Evolutionary conservation across 2,888 invertebrate genomes (phyloP).

Genomic region (Iselma pallidipennis): DNA sequence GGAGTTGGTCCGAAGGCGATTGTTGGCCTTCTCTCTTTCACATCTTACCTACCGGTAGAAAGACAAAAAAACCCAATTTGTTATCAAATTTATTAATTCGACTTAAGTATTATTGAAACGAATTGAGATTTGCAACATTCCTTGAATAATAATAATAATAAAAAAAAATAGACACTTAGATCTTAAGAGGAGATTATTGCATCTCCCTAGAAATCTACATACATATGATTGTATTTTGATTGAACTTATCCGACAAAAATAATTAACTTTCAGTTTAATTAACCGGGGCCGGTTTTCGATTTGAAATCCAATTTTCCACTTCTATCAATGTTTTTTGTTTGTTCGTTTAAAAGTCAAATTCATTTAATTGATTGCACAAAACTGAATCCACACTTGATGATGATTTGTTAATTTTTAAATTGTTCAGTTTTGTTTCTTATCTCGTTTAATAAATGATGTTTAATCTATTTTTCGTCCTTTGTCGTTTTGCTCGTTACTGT

Average conservation of each 20-base stretch:
- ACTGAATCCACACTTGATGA: neutral
- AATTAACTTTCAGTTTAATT: neutral
- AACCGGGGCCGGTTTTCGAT: neutral
- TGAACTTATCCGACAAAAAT: neutral
- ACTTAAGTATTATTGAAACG: neutral
- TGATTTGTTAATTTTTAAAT: neutral
- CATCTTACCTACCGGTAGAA: conserved; percentile 14
- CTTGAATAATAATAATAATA: too few species aligned
- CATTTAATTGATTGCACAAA: neutral
- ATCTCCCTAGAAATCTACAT: neutral
- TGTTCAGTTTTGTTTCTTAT: neutral
- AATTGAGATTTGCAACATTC: too few species aligned
- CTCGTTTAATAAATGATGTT: conserved; percentile 18
- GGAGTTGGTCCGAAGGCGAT: conserved; percentile 29
- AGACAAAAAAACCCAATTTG: neutral
- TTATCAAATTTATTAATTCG: neutral
- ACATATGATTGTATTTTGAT: neutral
- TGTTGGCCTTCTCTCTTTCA: conserved; percentile 30
- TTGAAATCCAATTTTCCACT: neutral
- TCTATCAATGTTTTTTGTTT: neutral
- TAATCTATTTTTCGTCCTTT: conserved; percentile 13
- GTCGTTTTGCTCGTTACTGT: conserved; percentile 4
- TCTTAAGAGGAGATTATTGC: neutral
- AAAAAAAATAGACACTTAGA: too few species aligned
- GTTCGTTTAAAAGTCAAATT: neutral